A percentile compares a stretch with the other conserved stretches of the same genome.
Conservation (phyloP, 64 coral and sea anemone genomes). For the Stichodactyla helianthus region DNA sequence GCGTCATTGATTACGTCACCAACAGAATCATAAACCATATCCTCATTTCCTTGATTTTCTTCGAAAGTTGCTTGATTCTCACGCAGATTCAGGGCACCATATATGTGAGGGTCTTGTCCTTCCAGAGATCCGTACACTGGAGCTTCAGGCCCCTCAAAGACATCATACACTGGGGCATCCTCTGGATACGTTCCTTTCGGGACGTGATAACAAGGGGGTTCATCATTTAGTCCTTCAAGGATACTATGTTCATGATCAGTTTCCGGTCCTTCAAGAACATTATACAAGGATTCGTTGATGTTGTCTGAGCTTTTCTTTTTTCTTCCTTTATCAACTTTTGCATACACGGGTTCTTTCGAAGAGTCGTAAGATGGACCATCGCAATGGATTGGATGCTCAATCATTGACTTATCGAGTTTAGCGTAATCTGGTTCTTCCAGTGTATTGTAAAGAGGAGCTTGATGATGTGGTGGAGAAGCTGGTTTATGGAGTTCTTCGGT, state of each 20-base stretch:
- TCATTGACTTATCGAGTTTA: not conserved
- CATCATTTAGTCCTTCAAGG: no score
- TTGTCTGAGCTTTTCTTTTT: no score
- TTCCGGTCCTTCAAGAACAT: not conserved
- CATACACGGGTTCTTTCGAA: not conserved
- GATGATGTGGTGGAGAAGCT: not conserved
- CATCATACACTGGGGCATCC: not conserved
- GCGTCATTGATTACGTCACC: not conserved
- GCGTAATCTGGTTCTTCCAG: not conserved
- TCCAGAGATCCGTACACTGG: not conserved
- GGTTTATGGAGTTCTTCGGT: not conserved
- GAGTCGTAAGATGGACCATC: not conserved
- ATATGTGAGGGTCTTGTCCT: not conserved
- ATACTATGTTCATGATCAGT: not conserved
- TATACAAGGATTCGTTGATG: not conserved
- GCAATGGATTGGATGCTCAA: not conserved
- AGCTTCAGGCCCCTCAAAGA: not conserved
- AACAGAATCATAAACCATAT: not conserved
- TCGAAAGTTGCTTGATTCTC: not conserved
- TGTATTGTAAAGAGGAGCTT: not conserved
- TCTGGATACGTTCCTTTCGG: not conserved
- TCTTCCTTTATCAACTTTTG: no score
- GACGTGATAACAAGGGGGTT: not conserved
- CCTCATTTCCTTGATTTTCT: not conserved
- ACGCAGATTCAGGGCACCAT: not conserved